Evolutionary conservation across 1,140 invertebrate genomes (phyloP).

Genomic region (Sminthurinus signatus): DNA sequence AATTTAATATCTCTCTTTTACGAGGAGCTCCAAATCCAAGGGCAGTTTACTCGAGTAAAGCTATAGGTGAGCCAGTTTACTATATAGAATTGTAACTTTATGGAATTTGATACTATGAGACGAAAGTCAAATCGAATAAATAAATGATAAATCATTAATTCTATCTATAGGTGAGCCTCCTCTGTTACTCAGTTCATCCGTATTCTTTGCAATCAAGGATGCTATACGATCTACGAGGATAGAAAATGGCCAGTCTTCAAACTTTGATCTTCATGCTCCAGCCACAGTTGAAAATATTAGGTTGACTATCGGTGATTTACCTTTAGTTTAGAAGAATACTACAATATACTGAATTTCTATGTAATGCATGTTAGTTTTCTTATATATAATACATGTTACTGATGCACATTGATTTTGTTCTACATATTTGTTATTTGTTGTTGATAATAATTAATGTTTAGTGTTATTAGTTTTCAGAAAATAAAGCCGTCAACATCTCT

Average conservation of each 20-base stretch:
- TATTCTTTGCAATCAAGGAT: slow-evolving; percentile 58
- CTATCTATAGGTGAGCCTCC: slow-evolving; percentile 60
- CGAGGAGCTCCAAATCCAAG: slow-evolving; percentile 56
- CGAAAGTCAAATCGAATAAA: not conserved
- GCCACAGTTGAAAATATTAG: slow-evolving; percentile 75
- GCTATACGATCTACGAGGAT: slow-evolving; percentile 46
- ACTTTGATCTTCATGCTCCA: slow-evolving; percentile 74
- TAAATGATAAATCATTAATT: not conserved
- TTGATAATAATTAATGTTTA: too few species aligned
- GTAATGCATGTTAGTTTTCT: too few species aligned
- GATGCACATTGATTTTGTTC: too few species aligned
- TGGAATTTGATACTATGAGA: not conserved
- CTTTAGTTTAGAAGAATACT: too few species aligned
- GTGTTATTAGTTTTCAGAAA: too few species aligned
- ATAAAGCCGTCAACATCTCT: too few species aligned
- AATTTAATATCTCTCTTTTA: slow-evolving; percentile 59
- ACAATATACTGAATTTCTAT: too few species aligned
- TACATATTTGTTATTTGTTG: too few species aligned
- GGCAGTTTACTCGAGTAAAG: slow-evolving; percentile 63
- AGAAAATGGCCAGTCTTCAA: slow-evolving; percentile 43
- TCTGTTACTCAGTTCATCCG: slow-evolving; percentile 55
- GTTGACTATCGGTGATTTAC: too few species aligned
- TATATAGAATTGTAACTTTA: slow-evolving; percentile 14
- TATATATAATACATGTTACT: too few species aligned
- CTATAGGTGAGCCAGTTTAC: slow-evolving; percentile 37